phyloP scores from a whole-genome alignment of 2,113 vertebrate genomes.

The Ceyx cyanopectus region DNA sequence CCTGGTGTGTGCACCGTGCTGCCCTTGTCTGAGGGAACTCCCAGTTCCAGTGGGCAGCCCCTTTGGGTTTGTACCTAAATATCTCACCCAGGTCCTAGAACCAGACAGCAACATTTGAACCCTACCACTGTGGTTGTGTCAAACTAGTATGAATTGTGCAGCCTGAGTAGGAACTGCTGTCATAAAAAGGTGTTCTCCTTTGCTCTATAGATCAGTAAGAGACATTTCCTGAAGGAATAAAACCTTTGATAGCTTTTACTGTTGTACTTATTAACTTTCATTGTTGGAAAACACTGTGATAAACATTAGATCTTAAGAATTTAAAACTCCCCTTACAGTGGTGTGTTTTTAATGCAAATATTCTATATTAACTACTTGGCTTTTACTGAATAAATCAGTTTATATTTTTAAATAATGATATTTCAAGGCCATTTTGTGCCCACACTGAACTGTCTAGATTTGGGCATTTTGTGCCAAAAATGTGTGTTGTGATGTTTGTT shows the following conservation, averaged over 20 bases:
- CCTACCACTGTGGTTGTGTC: not conserved
- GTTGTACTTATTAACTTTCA: not conserved
- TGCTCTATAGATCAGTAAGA: not conserved
- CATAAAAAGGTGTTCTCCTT: not conserved
- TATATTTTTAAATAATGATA: not conserved
- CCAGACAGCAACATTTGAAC: not conserved
- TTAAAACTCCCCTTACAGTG: not conserved
- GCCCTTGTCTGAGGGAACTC: not conserved
- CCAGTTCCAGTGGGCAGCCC: not conserved
- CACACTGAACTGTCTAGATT: not conserved
- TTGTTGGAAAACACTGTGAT: not conserved
- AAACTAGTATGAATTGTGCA: not conserved
- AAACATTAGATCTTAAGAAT: not conserved
- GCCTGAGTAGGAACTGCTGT: not conserved
- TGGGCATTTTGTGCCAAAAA: not conserved
- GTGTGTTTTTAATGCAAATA: not conserved
- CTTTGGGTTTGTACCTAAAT: not conserved
- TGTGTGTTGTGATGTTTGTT: not conserved
- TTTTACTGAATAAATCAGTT: not conserved
- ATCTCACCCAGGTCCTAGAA: not conserved
- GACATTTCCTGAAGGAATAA: not conserved
- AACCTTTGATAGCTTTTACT: not conserved
- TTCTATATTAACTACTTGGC: not conserved
- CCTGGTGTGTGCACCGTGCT: not conserved
- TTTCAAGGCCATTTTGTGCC: not conserved